Evolutionary conservation across 2,797 vertebrate species (phyloP).

Genomic region (Parotocinclus haroldoi): DNA sequence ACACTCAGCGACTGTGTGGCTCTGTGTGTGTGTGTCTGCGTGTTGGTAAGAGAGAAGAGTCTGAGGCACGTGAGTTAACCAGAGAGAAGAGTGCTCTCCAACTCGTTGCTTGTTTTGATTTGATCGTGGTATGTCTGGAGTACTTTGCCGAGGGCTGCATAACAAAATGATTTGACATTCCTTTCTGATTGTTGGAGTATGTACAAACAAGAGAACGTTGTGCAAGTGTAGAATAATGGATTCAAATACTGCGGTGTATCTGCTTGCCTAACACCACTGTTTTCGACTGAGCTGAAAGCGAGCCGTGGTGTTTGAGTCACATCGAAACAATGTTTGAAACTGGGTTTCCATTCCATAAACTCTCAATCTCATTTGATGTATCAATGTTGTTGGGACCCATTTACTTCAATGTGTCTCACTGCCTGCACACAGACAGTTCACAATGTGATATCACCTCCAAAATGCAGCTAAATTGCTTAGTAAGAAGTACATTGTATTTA

Average conservation of each 20-base stretch:
- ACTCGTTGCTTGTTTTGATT: constrained; percentile 73
- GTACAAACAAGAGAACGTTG: constrained; percentile 61
- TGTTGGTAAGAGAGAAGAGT: constrained; percentile 15
- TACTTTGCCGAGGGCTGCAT: constrained; percentile 60
- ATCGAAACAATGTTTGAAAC: neutral
- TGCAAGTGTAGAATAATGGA: constrained; percentile 62
- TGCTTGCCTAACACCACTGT: constrained; percentile 32
- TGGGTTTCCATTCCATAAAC: too few species aligned
- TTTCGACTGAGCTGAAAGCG: constrained; percentile 17
- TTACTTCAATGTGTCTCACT: too few species aligned
- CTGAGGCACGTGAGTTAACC: constrained; percentile 28
- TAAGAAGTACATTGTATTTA: too few species aligned
- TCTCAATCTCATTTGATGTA: too few species aligned
- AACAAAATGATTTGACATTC: constrained; percentile 72
- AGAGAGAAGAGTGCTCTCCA: constrained; percentile 51
- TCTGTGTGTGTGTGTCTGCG: constrained; percentile 1
- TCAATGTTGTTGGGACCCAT: too few species aligned
- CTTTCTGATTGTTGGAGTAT: constrained; percentile 73
- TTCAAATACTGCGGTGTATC: constrained; percentile 63
- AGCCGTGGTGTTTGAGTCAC: neutral
- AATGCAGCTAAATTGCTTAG: too few species aligned
- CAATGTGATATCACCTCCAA: too few species aligned
- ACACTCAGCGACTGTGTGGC: neutral
- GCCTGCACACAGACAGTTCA: too few species aligned
- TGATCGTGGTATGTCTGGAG: constrained; percentile 71